Evolutionary conservation across 2,797 vertebrate genomes (phyloP).

Genomic region (Micrastur ruficollis): DNA sequence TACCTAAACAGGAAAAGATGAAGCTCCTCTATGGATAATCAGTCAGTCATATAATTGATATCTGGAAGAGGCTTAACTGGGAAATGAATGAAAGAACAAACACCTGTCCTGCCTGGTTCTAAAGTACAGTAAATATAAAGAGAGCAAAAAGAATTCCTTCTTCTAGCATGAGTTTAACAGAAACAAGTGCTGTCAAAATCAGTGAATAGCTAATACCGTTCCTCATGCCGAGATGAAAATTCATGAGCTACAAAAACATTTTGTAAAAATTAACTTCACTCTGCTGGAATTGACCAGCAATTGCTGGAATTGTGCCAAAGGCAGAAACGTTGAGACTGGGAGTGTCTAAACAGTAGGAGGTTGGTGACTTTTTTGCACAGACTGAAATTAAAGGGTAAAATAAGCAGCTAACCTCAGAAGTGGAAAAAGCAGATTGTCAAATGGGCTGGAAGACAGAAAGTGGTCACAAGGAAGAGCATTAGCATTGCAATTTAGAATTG

Average conservation of each 20-base stretch:
- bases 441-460: neutral
- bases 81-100: neutral
- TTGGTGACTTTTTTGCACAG: neutral
- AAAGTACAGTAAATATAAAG: neutral
- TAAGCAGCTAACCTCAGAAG: neutral
- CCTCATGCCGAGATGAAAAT: neutral
- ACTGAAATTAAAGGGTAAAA: neutral
- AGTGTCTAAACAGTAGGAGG: neutral
- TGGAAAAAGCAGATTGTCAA: neutral
- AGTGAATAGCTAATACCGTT: neutral
- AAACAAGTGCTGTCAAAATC: neutral
- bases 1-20: neutral
- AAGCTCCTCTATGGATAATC: slow-evolving; percentile 14
- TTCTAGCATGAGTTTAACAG: neutral
- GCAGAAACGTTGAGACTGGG: neutral
- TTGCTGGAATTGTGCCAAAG: neutral
- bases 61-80: neutral
- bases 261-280: neutral
- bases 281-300: neutral
- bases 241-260: neutral
- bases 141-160: neutral
- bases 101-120: neutral
- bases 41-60: slow-evolving; percentile 12
- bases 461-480: neutral
- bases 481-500: neutral